Evolutionary conservation across 2,797 vertebrate genomes (phyloP), one percentile per base, ranked within the genome.

Genomic region (Aplochiton taeniatus): DNA sequence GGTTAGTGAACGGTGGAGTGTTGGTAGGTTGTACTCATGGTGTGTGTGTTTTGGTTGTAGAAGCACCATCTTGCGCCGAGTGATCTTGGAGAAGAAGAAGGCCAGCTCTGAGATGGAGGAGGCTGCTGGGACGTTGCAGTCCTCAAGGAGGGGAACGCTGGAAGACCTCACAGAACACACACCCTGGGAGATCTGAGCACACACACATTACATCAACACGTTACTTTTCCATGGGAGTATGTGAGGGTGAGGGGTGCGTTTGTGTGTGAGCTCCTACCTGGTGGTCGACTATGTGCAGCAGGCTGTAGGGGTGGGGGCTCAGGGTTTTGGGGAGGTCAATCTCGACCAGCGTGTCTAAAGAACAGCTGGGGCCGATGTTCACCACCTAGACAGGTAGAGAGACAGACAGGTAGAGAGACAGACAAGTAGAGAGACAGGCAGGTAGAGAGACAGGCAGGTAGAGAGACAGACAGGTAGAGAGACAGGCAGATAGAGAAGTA

Each of bases 261-360:
- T 17, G 56, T n/a, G 17, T 52, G 12, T 61, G 48, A 17, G 14
- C 12, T 57, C 67, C n/a, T 91, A 98, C 97, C 95, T 95, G 93
- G 81, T 94, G 87, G 74, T 95, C 88, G 18, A 92, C 48, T 62
- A 87, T 44, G 73, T 94, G 93, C 85, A 97, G 93, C 61, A 99
- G 85, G 61, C 90, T 88, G 83, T 91, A 75, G 0, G 63, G 73
- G 68, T 84, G 67, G 11, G 95, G 95, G 4, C 84, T 17, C 67
- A 98, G 92, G 69, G 89, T 88, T 77, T 97, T 98, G 0, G 97
- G 96, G 49, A 98, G 72, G 18, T 59, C 67, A 53, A 99, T 94
- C 68, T 94, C 88, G 16, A 96, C 75, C 80, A 84, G 92, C 3
- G 93, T 91, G 45, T 92, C 87, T 42, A 92, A 82, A 68, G 95